Conservation (phyloP, 30 jellyfish, hydroid and myxozoan species). For the Cassiopea xamachana region DNA sequence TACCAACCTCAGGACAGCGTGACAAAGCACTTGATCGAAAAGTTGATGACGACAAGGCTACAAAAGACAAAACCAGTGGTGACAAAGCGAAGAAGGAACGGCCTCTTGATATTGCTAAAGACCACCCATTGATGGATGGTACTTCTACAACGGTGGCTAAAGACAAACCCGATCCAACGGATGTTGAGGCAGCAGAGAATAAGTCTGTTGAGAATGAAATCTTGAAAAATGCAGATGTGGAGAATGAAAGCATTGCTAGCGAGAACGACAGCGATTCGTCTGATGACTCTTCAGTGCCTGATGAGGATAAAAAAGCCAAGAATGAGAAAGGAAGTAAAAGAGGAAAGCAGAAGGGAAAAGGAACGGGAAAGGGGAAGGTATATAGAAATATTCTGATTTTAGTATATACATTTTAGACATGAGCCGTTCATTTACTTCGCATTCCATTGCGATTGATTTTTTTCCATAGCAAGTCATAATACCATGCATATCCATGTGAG, state of each 20-base stretch:
- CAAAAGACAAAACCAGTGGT: background rate
- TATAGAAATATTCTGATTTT: background rate
- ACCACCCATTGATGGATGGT: background rate
- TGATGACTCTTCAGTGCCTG: background rate
- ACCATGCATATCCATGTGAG: too few relatives aligned
- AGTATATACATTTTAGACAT: background rate
- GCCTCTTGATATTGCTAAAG: background rate
- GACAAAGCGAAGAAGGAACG: background rate
- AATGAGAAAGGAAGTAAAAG: background rate
- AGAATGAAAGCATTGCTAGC: background rate
- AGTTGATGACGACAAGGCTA: background rate
- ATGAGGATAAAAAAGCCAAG: background rate
- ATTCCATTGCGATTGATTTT: too few relatives aligned
- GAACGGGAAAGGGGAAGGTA: too few relatives aligned
- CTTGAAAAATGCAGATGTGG: background rate
- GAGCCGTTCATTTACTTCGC: too few relatives aligned
- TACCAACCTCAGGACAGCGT: background rate
- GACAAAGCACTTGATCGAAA: background rate
- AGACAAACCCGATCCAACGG: background rate
- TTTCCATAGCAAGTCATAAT: too few relatives aligned
- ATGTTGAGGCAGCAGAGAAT: background rate
- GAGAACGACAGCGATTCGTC: background rate
- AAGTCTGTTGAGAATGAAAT: background rate
- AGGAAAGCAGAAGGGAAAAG: background rate
- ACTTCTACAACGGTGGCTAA: background rate